Evolutionary conservation across 2,888 invertebrate genomes (phyloP).

Genomic region (Melieria omissa): DNA sequence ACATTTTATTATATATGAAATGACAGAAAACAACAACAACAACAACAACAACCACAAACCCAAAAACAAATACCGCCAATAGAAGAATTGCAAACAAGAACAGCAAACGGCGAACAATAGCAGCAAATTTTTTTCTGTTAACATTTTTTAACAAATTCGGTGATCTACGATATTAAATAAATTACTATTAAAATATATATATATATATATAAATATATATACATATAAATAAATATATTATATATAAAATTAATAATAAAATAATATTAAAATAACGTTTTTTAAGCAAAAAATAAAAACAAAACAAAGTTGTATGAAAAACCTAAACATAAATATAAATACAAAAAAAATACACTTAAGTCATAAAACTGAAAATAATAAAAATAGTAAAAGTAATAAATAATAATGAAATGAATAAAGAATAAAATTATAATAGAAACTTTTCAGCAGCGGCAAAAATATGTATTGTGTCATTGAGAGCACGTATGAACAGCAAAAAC

Average conservation of each 20-base stretch:
- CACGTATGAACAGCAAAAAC: slow-evolving; percentile 44
- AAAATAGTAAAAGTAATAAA: slow-evolving; percentile 48
- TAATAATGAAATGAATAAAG: slow-evolving; percentile 34
- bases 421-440: slow-evolving; percentile 32
- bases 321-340: slow-evolving; percentile 31
- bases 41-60: slow-evolving; percentile 18
- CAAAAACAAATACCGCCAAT: slow-evolving; percentile 31
- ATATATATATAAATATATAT: slow-evolving; percentile 48
- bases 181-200: slow-evolving; percentile 40
- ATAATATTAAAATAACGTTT: slow-evolving; percentile 49
- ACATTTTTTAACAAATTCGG: slow-evolving; percentile 62
- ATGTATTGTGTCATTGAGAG: slow-evolving; percentile 43
- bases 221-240: slow-evolving; percentile 40
- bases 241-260: slow-evolving; percentile 45
- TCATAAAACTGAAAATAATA: slow-evolving; percentile 56
- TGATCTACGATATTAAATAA: slow-evolving; percentile 61
- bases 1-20: not conserved
- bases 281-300: slow-evolving; percentile 43
- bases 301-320: slow-evolving; percentile 41
- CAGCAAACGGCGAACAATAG: slow-evolving; percentile 21
- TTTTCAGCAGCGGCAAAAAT: slow-evolving; percentile 42
- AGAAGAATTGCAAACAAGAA: slow-evolving; percentile 31
- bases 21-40: slow-evolving; percentile 29
- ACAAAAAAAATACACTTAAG: slow-evolving; percentile 55
- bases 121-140: slow-evolving; percentile 50